phyloP scores from a whole-genome alignment of 2,888 invertebrate genomes.

The Trichogramma dendrolimi region DNA sequence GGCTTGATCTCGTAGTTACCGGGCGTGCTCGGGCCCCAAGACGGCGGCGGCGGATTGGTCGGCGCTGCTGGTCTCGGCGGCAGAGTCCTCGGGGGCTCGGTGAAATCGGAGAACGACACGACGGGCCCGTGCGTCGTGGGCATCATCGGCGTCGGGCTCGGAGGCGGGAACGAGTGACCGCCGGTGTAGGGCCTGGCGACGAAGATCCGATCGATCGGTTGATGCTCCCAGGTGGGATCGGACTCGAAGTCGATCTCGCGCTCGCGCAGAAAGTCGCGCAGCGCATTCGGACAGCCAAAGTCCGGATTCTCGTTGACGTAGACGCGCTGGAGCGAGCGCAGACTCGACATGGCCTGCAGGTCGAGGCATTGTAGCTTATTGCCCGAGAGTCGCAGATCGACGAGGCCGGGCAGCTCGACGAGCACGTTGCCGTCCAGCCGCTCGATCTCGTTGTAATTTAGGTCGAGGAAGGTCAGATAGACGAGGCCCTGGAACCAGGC shows the following conservation, averaged over 20 bases:
- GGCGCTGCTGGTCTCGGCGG: slow-evolving; percentile 6
- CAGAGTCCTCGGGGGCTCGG: slow-evolving; percentile 3
- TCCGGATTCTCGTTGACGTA: slow-evolving; percentile 42
- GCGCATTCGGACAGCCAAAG: slow-evolving; percentile 43
- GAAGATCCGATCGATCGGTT: slow-evolving; percentile 19
- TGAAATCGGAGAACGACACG: slow-evolving; percentile 2
- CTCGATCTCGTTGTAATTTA: slow-evolving; percentile 44
- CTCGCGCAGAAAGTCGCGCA: slow-evolving; percentile 35
- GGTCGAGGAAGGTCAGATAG: slow-evolving; percentile 42
- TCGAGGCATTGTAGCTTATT: slow-evolving; percentile 45
- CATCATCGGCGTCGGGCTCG: background rate
- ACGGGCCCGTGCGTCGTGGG: slow-evolving; percentile 18
- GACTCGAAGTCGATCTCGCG: slow-evolving; percentile 36
- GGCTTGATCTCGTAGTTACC: slow-evolving; percentile 17
- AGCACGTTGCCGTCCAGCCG: slow-evolving; percentile 43
- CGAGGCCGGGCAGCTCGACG: slow-evolving; percentile 37
- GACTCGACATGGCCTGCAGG: slow-evolving; percentile 35
- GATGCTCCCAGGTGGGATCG: slow-evolving; percentile 39
- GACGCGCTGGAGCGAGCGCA: slow-evolving; percentile 38
- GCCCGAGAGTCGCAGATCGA: slow-evolving; percentile 45
- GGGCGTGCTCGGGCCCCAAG: slow-evolving; percentile 20
- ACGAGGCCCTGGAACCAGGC: slow-evolving; percentile 41
- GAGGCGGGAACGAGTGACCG: background rate
- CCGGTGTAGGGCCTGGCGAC: slow-evolving; percentile 20
- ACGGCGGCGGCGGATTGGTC: background rate